Evolutionary conservation across 2,113 vertebrate genomes (phyloP), one percentile per base, ranked within the genome.

Genomic region (Lampris megalopsis): DNA sequence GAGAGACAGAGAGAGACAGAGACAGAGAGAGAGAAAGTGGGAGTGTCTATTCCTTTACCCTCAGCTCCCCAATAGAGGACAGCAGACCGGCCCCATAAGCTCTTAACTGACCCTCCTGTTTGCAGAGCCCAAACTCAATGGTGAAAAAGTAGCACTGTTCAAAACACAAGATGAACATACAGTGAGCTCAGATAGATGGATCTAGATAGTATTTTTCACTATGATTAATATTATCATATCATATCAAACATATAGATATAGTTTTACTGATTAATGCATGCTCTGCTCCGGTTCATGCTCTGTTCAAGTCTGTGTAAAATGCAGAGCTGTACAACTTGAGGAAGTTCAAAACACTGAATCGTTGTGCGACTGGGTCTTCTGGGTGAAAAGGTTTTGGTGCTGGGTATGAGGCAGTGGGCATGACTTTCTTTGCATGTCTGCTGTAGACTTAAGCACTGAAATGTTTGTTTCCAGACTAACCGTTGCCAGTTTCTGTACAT

Each of bases 61-160:
- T 95, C 75, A 99, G 84, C 77, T 99, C 98, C 57, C 98, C 97
- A 37, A 99, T 99, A 47, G 98, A 99, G 24, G 98, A 99, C 68
- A 99, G 93, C 8, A 99, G 92, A 5, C 98, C 98, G 4, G 98
- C 98, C 11, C 98, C 98, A 0, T 99, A 99, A 6, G 96, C 98
- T 82, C 98, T 95, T n/a, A 99, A 90, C 5, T 99, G 97, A 52
- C 96, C 96, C 10, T 98, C 98, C 91, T 99, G 98, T 86, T 99
- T 99, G 86, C 98, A 99, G 72, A 99, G 95, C 56, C 98, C 98
- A 86, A 99, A 99, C 92, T 99, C 98, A 2, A 99, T 97, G 0
- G 98, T 99, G 92, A 99, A 99, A 94, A 99, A 99, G 86, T 99
- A 99, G 89, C 98, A 99, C 98, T 99, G 90, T 58, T 37, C 11